Evolutionary conservation across 2,113 vertebrate genomes (phyloP).

Genomic region (Trachemys scripta): DNA sequence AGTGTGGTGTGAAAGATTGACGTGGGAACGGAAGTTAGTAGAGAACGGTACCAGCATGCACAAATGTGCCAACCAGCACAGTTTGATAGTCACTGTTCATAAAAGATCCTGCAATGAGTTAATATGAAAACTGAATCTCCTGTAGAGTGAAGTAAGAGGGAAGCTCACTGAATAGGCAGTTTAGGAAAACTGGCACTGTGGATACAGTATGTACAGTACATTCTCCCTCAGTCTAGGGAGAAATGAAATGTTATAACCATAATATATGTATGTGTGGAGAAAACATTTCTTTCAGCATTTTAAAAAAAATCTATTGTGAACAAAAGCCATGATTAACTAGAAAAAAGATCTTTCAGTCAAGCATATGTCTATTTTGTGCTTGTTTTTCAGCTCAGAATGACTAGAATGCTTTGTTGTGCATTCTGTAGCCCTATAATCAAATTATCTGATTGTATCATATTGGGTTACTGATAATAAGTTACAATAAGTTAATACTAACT

Average conservation of each 20-base stretch:
- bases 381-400: constrained; percentile 9
- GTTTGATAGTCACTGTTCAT: constrained; percentile 42
- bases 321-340: constrained; percentile 20
- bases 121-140: constrained; percentile 49
- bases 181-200: constrained; percentile 33
- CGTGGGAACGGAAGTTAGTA: constrained; percentile 7
- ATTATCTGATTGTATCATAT: rapidly evolving
- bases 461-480: no score
- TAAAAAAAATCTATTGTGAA: not conserved
- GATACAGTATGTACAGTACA: not conserved
- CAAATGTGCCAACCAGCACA: constrained; percentile 37
- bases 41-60: constrained; percentile 19
- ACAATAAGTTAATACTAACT: not conserved
- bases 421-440: not conserved
- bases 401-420: not conserved
- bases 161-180: constrained; percentile 1
- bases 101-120: constrained; percentile 46
- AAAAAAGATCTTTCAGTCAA: constrained; percentile 34
- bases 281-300: not conserved
- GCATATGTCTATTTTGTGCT: not conserved
- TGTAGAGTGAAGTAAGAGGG: constrained; percentile 34
- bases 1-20: constrained; percentile 1
- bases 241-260: constrained; percentile 47
- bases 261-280: not conserved
- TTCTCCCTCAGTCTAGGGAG: not conserved